phyloP scores from a whole-genome alignment of 2,888 invertebrate genomes.

The Caenorhabditis japonica region DNA sequence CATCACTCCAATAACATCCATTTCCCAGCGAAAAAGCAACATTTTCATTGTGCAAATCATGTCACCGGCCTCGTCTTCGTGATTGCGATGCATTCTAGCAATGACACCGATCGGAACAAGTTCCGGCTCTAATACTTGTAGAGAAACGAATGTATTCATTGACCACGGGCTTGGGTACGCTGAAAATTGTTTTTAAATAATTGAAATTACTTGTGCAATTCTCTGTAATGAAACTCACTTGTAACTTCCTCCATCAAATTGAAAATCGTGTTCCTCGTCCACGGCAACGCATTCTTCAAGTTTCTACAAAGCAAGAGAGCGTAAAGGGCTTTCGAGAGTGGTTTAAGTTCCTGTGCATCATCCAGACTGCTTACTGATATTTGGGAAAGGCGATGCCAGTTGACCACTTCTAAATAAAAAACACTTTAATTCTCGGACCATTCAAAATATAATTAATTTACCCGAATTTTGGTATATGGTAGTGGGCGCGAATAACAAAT shows the following conservation, averaged over 20 bases:
- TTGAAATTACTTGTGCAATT: background rate
- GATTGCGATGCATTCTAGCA: conserved; percentile 36
- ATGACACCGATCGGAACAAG: conserved; percentile 44
- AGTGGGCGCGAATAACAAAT: conserved; percentile 39
- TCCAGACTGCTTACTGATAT: conserved; percentile 11
- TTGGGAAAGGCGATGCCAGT: conserved; percentile 29
- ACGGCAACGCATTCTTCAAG: conserved; percentile 6
- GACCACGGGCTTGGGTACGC: conserved; percentile 55
- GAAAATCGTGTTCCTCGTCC: conserved; percentile 47
- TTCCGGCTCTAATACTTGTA: conserved; percentile 36
- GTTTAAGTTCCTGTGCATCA: conserved; percentile 22
- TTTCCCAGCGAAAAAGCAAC: conserved; percentile 36
- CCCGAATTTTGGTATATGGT: background rate
- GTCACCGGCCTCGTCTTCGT: conserved; percentile 52
- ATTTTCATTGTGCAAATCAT: conserved; percentile 51
- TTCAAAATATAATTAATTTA: background rate
- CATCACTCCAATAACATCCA: conserved; percentile 19
- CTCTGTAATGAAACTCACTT: conserved; percentile 9
- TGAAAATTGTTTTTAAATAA: background rate
- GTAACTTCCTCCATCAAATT: conserved; percentile 54
- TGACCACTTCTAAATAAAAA: conserved; percentile 35
- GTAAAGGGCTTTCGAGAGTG: conserved; percentile 23
- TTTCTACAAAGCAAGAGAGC: conserved; percentile 27
- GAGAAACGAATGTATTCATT: conserved; percentile 50
- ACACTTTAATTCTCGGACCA: background rate